phyloP scores from a whole-genome alignment of 92 coral and sea anemone species.

The Muricea muricata region DNA sequence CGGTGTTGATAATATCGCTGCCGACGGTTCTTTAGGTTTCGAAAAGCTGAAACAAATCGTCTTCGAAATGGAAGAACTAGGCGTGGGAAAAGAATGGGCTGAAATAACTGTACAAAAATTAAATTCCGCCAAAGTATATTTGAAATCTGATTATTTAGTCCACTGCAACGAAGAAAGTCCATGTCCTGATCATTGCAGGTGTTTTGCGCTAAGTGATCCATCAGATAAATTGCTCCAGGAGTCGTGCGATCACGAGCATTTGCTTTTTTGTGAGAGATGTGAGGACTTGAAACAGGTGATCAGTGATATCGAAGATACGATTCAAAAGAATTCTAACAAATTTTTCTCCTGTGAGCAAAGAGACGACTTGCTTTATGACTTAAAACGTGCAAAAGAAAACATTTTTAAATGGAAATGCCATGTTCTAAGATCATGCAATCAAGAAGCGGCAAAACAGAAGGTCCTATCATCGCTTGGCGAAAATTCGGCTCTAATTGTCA shows the following conservation, averaged over 20 bases:
- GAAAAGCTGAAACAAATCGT: neutral
- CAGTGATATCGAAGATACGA: neutral
- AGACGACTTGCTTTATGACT: neutral
- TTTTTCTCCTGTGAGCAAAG: neutral
- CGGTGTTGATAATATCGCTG: conserved; percentile 18
- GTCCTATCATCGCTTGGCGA: no score
- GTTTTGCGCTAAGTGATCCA: neutral
- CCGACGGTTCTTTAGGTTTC: neutral
- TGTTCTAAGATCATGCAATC: no score
- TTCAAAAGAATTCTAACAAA: neutral
- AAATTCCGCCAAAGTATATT: conserved; percentile 22
- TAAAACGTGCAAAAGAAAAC: neutral
- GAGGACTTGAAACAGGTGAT: neutral
- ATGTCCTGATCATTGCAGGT: neutral
- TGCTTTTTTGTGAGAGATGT: neutral
- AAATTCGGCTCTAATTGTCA: no score
- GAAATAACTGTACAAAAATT: neutral
- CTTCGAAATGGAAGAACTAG: neutral
- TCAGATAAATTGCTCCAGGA: neutral
- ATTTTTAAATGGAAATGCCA: neutral
- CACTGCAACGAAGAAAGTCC: neutral
- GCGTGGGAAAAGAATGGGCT: neutral
- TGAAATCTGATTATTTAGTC: neutral
- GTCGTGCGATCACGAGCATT: neutral
- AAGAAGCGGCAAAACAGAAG: no score